Percentiles rank a stretch among this genome's conserved stretches.
phyloP scores from a whole-genome alignment of 2,888 invertebrate species.

The Himalopsyche japonica region DNA sequence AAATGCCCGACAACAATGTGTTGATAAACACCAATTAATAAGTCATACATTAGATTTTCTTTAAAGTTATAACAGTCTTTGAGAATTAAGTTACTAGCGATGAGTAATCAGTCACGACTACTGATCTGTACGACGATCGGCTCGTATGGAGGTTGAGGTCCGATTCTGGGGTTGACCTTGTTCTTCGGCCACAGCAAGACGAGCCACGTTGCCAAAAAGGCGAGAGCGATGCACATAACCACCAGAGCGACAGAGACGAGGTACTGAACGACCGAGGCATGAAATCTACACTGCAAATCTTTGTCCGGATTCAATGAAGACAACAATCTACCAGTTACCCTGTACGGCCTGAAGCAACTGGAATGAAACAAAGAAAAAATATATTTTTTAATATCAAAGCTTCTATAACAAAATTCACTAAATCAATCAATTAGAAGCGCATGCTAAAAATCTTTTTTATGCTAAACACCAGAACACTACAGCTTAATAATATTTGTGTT shows the following conservation, averaged over 20 bases:
- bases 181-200: slow-evolving; percentile 46
- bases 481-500: no score
- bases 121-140: slow-evolving; percentile 29
- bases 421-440: no score
- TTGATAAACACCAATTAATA: no score
- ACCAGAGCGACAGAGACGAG: slow-evolving; percentile 46
- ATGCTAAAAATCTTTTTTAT: no score
- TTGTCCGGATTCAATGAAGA: slow-evolving; percentile 50
- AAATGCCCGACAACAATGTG: no score
- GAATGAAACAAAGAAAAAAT: slow-evolving; percentile 37
- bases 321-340: slow-evolving; percentile 49
- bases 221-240: slow-evolving; percentile 45
- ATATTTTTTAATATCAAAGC: no score
- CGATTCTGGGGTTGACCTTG: background rate
- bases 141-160: slow-evolving; percentile 22
- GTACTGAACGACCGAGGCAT: slow-evolving; percentile 41
- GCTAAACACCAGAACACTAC: no score
- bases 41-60: no score
- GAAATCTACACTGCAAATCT: slow-evolving; percentile 51
- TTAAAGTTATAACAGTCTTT: no score
- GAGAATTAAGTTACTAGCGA: no score
- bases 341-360: slow-evolving; percentile 53
- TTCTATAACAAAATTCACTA: no score
- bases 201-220: slow-evolving; percentile 50
- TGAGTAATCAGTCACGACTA: slow-evolving; percentile 2